Evolutionary conservation across 2,797 vertebrate species (phyloP), one percentile per base, ranked within the genome.

Genomic region (Malacoctenus gilli): DNA sequence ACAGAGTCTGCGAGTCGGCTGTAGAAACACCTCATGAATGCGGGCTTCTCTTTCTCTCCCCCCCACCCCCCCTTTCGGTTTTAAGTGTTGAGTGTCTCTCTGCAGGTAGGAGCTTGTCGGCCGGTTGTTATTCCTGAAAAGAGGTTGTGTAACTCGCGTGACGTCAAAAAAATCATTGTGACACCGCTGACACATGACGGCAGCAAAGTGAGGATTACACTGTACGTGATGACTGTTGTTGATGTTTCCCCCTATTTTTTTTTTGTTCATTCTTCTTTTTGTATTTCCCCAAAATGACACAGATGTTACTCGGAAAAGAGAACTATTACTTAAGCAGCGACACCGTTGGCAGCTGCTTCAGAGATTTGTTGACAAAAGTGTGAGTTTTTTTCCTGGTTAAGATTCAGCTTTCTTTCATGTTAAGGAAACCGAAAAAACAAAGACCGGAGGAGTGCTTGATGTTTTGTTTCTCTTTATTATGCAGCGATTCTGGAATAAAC

Each of bases 51-150:
- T n/a, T n/a, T n/a, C n/a, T n/a, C n/a, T n/a, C 9, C 5, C 9
- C 9, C 9, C 9, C 9, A 6, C 9, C 4, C 8, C 8, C 4
- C 9, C 9, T 28, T 54, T 67, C 34, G 34, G 52, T 41, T 37
- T 61, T 46, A 59, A 70, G 52, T 62, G 77, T 63, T 48, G 44
- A 36, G 44, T 43, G 48, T 58, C 48, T 62, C 54, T 46, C 46
- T 57, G 83, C 82, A 86, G 77, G 87, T 83, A 44, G 43, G 49
- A 68, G 74, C 85, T 75, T 73, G 85, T 74, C 59, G 40, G 31
- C 2, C 3, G 37, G 67, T 62, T 48, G 40, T 82, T 59, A 36
- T 84, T 50, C 59, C 54, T 59, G 58, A 61, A 67, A 72, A 57
- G 60, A 16, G 51, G 63, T 79, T 80, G 72, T 82, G 72, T 75